Conservation (phyloP, 2,888 invertebrate genomes). For the Drosophila kuntzei region DNA sequence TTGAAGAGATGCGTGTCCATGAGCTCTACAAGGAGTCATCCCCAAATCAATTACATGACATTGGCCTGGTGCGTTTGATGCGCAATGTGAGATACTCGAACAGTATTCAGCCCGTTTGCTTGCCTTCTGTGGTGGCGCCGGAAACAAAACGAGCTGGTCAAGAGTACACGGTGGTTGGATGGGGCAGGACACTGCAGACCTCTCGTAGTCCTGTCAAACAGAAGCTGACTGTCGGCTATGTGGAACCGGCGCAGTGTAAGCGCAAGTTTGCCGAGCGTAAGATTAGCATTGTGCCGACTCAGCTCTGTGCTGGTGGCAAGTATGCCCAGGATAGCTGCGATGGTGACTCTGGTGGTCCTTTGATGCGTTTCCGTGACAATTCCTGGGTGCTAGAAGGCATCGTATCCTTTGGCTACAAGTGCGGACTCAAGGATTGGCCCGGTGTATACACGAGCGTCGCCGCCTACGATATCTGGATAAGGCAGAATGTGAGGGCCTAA, state of each 20-base stretch:
- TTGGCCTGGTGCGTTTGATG: constrained; percentile 89
- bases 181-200: constrained; percentile 87
- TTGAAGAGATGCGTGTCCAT: constrained; percentile 89
- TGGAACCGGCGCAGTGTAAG: constrained; percentile 86
- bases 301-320: constrained; percentile 90
- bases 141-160: constrained; percentile 60
- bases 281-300: constrained; percentile 82
- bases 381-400: constrained; percentile 88
- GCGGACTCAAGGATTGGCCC: constrained; percentile 88
- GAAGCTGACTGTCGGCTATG: constrained; percentile 86
- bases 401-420: constrained; percentile 89
- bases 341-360: constrained; percentile 92
- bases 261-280: constrained; percentile 75
- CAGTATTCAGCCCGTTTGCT: constrained; percentile 88
- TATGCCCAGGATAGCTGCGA: constrained; percentile 89
- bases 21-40: constrained; percentile 88
- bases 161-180: constrained; percentile 87
- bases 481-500: constrained; percentile 68
- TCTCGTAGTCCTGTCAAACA: constrained; percentile 87
- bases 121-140: constrained; percentile 85
- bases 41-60: constrained; percentile 89
- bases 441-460: constrained; percentile 89
- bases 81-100: constrained; percentile 87
- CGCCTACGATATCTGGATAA: constrained; percentile 87
- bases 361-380: constrained; percentile 87